Evolutionary conservation across 2,113 vertebrate species (phyloP), one percentile per base, ranked within the genome.

Genomic region (Oplegnathus fasciatus): DNA sequence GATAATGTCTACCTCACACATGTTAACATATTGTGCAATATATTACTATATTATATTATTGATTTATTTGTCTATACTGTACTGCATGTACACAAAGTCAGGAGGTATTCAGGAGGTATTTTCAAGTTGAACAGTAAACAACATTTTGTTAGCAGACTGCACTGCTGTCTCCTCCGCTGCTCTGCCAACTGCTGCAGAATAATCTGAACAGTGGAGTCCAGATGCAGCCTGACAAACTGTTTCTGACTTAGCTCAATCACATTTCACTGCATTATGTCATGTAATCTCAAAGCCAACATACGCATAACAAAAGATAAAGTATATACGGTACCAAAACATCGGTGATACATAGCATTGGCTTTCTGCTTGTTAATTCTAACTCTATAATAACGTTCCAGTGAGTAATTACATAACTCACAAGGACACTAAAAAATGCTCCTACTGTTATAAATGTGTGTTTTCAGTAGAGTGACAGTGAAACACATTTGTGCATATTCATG

Each of bases 141-240:
- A 24, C 42, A 13, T 28, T n/a, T 52, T 80, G 40, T 13, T 1
- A 52, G 2, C 42, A 44, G 20, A 44, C 65, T 55, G 73, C 64
- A 30, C 62, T 76, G 73, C 62, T 58, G 54, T 52, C 24, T 61
- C 4, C 46, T 62, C 44, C 28, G 22, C 78, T 32, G 68, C n/a
- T 42, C 80, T 69, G 71, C 37, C 37, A 54, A 5, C 14, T 82
- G 42, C 54, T 70, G 76, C 52, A 75, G 44, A 20, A 14, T 37
- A 44, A 44, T 61, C 60, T 44, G 48, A 81, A 52, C 70, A 46
- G 1, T 15, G 6, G 26, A 32, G 46, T 42, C 69, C 82, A 68
- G 42, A 61, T 75, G 77, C 71, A 55, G 61, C 40, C 76, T 30
- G 65, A 75, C 14, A 83, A 75, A 75, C 28, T 55, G 65, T 40